A percentile compares a stretch with the other conserved stretches of the same genome.
phyloP scores from a whole-genome alignment of 1,140 invertebrate species.

The Pseudobourletiella spinata region DNA sequence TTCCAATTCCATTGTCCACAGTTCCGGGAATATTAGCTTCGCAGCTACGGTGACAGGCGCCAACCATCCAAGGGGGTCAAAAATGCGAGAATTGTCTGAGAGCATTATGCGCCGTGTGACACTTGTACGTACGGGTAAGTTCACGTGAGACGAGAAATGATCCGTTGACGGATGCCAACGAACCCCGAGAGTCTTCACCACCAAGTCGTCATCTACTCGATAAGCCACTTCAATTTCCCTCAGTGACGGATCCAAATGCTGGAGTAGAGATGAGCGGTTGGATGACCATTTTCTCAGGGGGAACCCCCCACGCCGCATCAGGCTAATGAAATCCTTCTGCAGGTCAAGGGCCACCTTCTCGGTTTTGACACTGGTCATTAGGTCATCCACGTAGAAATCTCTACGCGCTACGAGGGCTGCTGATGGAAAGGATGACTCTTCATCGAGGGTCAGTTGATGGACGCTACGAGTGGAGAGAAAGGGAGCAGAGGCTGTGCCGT shows the following conservation, averaged over 20 bases:
- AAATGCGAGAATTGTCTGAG: conserved; percentile 7
- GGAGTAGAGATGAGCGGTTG: too few relatives aligned
- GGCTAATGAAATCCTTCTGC: conserved; percentile 10
- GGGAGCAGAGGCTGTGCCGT: conserved; percentile 39
- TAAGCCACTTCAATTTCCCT: too few relatives aligned
- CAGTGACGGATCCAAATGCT: too few relatives aligned
- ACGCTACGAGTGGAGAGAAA: conserved; percentile 38
- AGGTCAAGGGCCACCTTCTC: conserved; percentile 25
- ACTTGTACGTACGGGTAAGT: neutral
- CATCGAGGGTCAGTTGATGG: conserved; percentile 34
- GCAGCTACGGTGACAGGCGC: conserved; percentile 31
- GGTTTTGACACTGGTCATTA: neutral
- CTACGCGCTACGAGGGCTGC: neutral
- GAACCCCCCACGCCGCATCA: neutral
- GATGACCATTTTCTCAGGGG: conserved; percentile 10
- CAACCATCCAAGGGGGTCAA: conserved; percentile 16
- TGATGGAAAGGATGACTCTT: neutral
- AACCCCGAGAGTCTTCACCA: too few relatives aligned
- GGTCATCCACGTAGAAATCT: conserved; percentile 18
- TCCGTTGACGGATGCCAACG: neutral
- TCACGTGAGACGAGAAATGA: conserved; percentile 34
- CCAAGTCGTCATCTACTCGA: too few relatives aligned
- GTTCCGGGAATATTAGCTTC: conserved; percentile 39
- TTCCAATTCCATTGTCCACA: too few relatives aligned
- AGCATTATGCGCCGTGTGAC: conserved; percentile 18